A percentile compares a stretch with the other conserved stretches of the same genome.
Conservation (phyloP, 2,797 vertebrate species). For the Falco cherrug region DNA sequence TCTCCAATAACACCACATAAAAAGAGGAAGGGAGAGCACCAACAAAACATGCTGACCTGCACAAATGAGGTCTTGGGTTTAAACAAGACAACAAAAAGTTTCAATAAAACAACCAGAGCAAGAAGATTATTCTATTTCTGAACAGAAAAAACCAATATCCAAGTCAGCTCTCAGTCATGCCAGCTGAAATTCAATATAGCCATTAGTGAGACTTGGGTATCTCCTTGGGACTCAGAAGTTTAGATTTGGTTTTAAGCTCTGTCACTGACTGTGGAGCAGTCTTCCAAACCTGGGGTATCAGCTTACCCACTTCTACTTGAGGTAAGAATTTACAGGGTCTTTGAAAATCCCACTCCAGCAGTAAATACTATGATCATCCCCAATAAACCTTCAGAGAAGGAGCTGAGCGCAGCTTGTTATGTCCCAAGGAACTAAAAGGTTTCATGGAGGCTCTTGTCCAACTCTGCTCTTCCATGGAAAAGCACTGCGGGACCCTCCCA, state of each 20-base stretch:
- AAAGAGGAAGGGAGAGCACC: neutral
- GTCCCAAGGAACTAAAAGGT: neutral
- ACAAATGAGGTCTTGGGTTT: neutral
- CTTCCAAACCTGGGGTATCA: neutral
- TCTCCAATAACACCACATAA: neutral
- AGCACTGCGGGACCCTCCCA: neutral
- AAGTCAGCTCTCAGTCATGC: neutral
- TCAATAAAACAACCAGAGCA: neutral
- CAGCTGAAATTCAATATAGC: neutral
- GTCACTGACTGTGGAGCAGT: neutral
- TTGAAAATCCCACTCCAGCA: neutral
- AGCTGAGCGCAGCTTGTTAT: neutral
- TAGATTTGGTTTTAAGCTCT: neutral
- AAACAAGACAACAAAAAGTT: neutral
- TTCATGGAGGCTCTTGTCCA: neutral
- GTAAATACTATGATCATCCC: neutral
- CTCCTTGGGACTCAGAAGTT: neutral
- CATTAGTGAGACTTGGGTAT: rapidly evolving
- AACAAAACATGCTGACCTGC: neutral
- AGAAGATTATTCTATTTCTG: neutral
- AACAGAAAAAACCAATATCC: neutral
- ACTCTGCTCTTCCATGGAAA: neutral
- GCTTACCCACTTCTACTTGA: neutral
- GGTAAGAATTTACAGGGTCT: neutral
- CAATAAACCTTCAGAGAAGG: neutral